A percentile compares a stretch with the other conserved stretches of the same genome.
phyloP scores from a whole-genome alignment of 2,888 invertebrate species.

The Thumatha senex region DNA sequence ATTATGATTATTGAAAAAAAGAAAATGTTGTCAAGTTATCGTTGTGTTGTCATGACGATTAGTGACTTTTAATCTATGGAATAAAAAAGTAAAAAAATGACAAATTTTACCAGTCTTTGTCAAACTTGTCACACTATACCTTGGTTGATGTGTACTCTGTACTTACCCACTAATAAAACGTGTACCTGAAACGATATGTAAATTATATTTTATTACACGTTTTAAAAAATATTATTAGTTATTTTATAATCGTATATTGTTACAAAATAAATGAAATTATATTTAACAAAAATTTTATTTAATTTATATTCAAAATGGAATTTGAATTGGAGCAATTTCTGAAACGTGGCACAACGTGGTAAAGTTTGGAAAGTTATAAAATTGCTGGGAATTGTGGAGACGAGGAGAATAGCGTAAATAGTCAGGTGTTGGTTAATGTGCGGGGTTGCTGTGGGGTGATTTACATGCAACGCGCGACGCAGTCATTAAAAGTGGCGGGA shows the following conservation, averaged over 20 bases:
- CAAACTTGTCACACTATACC: too few species aligned
- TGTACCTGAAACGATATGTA: conserved; percentile 28
- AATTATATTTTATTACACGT: conserved; percentile 24
- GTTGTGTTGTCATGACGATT: too few species aligned
- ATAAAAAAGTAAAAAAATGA: too few species aligned
- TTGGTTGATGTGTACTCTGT: background rate
- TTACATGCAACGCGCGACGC: conserved; percentile 61
- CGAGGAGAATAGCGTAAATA: conserved; percentile 62
- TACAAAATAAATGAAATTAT: conserved; percentile 36
- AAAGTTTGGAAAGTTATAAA: conserved; percentile 69
- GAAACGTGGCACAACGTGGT: conserved; percentile 58
- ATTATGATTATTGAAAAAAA: too few species aligned
- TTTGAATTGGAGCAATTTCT: conserved; percentile 58
- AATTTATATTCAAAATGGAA: conserved; percentile 38
- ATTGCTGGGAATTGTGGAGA: conserved; percentile 55
- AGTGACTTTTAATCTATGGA: too few species aligned
- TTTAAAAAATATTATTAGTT: conserved; percentile 18
- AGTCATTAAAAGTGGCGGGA: conserved; percentile 67
- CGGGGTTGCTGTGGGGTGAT: conserved; percentile 46
- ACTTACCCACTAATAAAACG: conserved; percentile 13
- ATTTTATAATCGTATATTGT: conserved; percentile 21
- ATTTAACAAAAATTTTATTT: conserved; percentile 19
- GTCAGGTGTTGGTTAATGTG: conserved; percentile 61
- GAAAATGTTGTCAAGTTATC: too few species aligned
- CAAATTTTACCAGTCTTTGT: too few species aligned